These are phyloP conservation scores for Leucoraja ocellata DNA, from an alignment of 2,797 vertebrate species.

Conservation along the genomic window DNA sequence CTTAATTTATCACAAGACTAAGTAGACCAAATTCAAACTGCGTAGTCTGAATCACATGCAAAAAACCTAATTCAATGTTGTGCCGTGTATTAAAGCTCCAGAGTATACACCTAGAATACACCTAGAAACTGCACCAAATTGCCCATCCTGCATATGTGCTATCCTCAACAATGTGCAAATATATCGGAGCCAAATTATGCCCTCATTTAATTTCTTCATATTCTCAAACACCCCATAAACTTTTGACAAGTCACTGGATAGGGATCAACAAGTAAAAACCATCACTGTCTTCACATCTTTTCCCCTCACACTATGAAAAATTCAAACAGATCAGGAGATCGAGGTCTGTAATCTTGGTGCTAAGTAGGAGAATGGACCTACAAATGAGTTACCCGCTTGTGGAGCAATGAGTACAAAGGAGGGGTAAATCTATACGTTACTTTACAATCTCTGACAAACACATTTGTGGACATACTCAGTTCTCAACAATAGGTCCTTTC, in stretches of 20 bases:
- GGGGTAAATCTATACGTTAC: background rate
- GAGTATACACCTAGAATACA: background rate
- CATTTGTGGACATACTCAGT: background rate
- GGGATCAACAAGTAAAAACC: background rate
- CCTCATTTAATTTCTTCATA: background rate
- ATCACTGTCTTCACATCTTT: background rate
- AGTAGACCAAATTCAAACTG: background rate
- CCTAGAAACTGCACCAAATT: background rate
- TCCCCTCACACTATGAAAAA: background rate
- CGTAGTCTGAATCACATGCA: background rate
- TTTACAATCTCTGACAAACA: background rate
- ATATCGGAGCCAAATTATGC: background rate
- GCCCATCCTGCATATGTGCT: background rate
- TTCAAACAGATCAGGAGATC: background rate
- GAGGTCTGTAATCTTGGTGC: background rate
- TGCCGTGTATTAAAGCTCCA: background rate
- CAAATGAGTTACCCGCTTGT: background rate
- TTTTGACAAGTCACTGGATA: background rate
- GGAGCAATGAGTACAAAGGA: background rate
- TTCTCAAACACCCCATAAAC: background rate
- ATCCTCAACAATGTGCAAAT: background rate
- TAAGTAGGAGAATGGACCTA: background rate
- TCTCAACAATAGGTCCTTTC: background rate
- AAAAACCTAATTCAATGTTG: background rate
- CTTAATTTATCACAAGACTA: background rate